Evolutionary conservation across 2,113 vertebrate species (phyloP), one percentile per base, ranked within the genome.

Genomic region (Hiodon alosoides): DNA sequence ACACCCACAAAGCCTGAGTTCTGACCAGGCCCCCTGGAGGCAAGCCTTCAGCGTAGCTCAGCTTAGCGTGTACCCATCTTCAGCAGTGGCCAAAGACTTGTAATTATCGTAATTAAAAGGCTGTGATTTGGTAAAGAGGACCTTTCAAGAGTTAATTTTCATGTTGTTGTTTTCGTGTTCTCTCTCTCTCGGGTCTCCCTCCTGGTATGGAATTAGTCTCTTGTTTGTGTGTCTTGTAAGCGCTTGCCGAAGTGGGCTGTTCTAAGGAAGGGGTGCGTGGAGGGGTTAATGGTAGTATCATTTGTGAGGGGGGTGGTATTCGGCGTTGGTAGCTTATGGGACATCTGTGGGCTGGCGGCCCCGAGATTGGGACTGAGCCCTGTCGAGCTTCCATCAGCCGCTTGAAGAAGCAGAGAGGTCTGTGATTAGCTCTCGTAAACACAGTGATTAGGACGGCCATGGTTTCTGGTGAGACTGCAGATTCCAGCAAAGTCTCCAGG

Each of bases 61-160:
- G 84, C 80, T 85, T 84, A 83, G 85, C 82, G 77, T 80, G 81
- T 67, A 51, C 80, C 78, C 72, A 62, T 83, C 81, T 82, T 87
- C 80, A 81, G 73, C 80, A 76, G 76, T 79, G 74, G 73, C 48
- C 59, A 61, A 68, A 84, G 77, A 79, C 77, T 78, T 81, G 83
- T 87, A 89, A 89, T 89, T 87, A 86, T 78, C 16, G 69, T 67
- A 51, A 81, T 83, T 83, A 71, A 72, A 83, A 83, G 80, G 83
- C 78, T 78, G 86, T 74, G 81, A 80, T 86, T 87, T 83, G 82
- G 75, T 64, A 75, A 83, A 80, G 79, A 80, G 8, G 77, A 79
- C 77, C 79, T 79, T 69, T 53, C 14, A 62, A 66, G 67, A 70
- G 74, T 71, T 78, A 69, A 62, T 76, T 76, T 61, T 79, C 61